Evolutionary conservation across 2,113 vertebrate genomes (phyloP), one percentile per base, ranked within the genome.

Genomic region (Irena cyanogastra): DNA sequence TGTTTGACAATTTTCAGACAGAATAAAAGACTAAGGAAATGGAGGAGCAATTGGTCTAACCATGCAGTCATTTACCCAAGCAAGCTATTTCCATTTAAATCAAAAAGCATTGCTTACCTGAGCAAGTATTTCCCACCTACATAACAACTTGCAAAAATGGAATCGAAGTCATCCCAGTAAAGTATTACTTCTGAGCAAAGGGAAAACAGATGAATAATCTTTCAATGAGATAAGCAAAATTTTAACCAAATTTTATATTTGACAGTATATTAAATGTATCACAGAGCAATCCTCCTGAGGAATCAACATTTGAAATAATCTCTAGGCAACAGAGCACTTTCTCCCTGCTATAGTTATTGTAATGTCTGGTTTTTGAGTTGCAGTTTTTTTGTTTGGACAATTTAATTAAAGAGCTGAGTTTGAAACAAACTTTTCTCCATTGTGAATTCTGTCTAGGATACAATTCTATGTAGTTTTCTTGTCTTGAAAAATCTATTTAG

Each of bases 71-170:
- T 91, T 93, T 92, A 89, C 65, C 37, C 72, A 96, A 81, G 76
- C 20, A 92, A 82, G 81, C 30, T 90, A 94, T 92, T 93, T 96
- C 83, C 76, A 92, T 96, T 87, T 93, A 93, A 93, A 96, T 94
- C 31, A 81, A 83, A 91, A 94, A 80, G 13, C 20, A 59, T 52
- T 94, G 68, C 93, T 81, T 88, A 94, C 76, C 64, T 93, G 64
- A 94, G 72, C 65, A 90, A 93, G 76, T 71, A 90, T 81, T 92
- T 94, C 26, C 61, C 41, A 90, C 59, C 71, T 74, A 76, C 64
- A 77, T 74, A 94, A 90, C 61, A 83, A 83, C 53, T 75, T 53
- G 27, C 17, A 90, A 80, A 94, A 86, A 72, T 37, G 16, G 39
- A 83, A 80, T n/a, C 22, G 5, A 79, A 89, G 41, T 75, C n/a